Conservation (phyloP, 2,888 invertebrate species). For the Eulithis testata region DNA sequence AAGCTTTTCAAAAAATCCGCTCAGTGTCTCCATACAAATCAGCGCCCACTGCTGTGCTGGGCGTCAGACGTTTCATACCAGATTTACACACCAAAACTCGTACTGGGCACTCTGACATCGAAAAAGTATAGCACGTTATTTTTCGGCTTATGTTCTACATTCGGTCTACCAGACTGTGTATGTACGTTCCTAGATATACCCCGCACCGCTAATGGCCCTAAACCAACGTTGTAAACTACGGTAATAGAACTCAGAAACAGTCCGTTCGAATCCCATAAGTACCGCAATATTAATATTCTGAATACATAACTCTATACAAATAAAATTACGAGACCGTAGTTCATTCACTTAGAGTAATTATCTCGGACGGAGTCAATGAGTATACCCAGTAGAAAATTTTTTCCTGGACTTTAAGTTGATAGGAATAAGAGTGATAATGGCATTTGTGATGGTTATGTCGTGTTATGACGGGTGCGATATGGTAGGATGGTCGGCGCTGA, state of each 20-base stretch:
- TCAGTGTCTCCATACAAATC: too few relatives aligned
- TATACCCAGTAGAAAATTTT: constrained; percentile 31
- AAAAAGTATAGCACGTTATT: too few relatives aligned
- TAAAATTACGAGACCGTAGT: constrained; percentile 60
- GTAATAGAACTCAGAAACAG: constrained; percentile 36
- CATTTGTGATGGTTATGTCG: constrained; percentile 43
- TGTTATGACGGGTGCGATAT: constrained; percentile 73
- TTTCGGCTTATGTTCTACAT: background rate
- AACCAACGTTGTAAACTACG: constrained; percentile 30
- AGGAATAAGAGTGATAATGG: constrained; percentile 47
- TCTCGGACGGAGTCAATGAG: constrained; percentile 52
- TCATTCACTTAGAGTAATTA: constrained; percentile 79
- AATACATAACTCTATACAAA: constrained; percentile 57
- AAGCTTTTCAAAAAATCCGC: too few relatives aligned
- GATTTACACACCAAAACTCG: too few relatives aligned
- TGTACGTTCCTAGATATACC: constrained; percentile 1
- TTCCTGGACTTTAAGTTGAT: constrained; percentile 42
- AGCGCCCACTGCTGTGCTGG: too few relatives aligned
- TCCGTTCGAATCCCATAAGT: constrained; percentile 37
- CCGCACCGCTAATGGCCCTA: constrained; percentile 36
- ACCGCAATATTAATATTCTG: constrained; percentile 49
- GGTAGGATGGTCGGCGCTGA: constrained; percentile 72
- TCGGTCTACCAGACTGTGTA: constrained; percentile 1
- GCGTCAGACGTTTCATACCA: too few relatives aligned
- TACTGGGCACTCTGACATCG: too few relatives aligned